Evolutionary conservation across 2,113 vertebrate species (phyloP), one percentile per base, ranked within the genome.

Genomic region (Dasyornis broadbenti): DNA sequence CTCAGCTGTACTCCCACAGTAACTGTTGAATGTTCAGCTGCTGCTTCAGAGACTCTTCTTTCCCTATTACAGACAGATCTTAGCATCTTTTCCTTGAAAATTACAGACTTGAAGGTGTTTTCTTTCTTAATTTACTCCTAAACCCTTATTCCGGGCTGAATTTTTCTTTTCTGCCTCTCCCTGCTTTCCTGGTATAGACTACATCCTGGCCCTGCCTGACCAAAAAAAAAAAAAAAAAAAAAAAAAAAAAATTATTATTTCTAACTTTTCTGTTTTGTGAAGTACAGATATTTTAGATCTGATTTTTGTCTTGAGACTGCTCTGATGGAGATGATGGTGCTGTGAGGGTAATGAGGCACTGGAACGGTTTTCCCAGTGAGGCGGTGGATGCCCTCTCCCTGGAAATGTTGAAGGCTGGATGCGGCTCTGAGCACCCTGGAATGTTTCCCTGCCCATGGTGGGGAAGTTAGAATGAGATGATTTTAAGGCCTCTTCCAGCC

Each of bases 41-140:
- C 2, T 5, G 30, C 50, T 61, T 61, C 56, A 53, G 73, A 79
- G 22, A 18, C 30, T 2, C 6, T 31, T 79, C 37, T 80, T 83
- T 63, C 19, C 8, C 31, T 66, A 2, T 20, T 73, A 42, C 1
- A 2, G 17, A 65, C 0, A 3, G 15, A 5, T 37, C 26, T 70
- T 90, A n/a, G 13, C 52, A 52, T 11, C 3, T 66, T 42, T 68
- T 82, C 39, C 21, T 57, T 66, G 49, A 80, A 85, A 93, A 92
- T 56, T 1, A 26, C 18, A 72, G 26, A 47, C 2, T 35, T 33
- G 13, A 91, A 63, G 15, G 9, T 66, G 12, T 37, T 83, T 89
- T 30, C 19, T 52, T 72, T 70, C 33, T 44, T 33, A 19, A 37
- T 73, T 75, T 79, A 35, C 19, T 9, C 12, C 5, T 13, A 22